Conservation (phyloP, 2,888 invertebrate species). For the Apodemia hepburni region DNA sequence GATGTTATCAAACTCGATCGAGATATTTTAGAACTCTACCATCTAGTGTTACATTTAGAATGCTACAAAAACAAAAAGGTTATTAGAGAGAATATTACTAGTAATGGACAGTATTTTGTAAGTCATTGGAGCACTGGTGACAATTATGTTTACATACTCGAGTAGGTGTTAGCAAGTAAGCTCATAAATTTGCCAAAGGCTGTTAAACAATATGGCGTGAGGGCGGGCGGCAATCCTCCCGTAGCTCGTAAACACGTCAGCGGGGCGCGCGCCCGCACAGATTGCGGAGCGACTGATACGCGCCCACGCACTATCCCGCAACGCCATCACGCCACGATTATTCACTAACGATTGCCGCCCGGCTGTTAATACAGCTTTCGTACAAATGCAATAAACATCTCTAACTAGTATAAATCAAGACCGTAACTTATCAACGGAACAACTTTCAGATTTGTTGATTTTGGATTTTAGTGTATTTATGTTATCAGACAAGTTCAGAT, state of each 20-base stretch:
- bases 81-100: neutral
- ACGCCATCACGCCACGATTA: conserved; percentile 36
- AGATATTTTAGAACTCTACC: too few relatives aligned
- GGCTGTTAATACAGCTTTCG: conserved; percentile 42
- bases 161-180: conserved; percentile 30
- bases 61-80: neutral
- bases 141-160: conserved; percentile 30
- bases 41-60: too few relatives aligned
- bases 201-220: conserved; percentile 71
- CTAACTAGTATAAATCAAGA: conserved; percentile 37
- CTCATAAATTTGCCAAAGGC: conserved; percentile 41
- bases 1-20: too few relatives aligned
- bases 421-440: conserved; percentile 30
- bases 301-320: conserved; percentile 45
- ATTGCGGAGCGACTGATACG: conserved; percentile 57
- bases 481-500: neutral
- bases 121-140: conserved; percentile 20
- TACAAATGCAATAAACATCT: conserved; percentile 41
- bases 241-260: conserved; percentile 70
- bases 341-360: conserved; percentile 45
- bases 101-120: conserved; percentile 11
- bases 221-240: conserved; percentile 59
- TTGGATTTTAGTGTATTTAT: neutral
- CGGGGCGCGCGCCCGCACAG: conserved; percentile 61
- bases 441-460: conserved; percentile 18